Evolutionary conservation across 2,888 invertebrate genomes (phyloP).

Genomic region (Neoitamus cyanurus): DNA sequence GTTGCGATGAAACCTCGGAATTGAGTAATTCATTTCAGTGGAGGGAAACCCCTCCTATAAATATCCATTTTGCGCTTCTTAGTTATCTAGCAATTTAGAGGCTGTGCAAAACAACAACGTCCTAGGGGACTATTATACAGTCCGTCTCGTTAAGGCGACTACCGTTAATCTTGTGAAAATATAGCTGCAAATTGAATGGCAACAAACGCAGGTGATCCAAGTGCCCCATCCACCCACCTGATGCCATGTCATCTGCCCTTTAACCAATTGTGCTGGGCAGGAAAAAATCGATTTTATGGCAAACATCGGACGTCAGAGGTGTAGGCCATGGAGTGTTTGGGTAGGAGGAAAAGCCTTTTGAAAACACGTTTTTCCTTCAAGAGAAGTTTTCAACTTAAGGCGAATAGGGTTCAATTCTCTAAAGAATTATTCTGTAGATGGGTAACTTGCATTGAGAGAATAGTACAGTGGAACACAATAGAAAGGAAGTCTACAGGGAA

Average conservation of each 20-base stretch:
- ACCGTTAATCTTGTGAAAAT: neutral
- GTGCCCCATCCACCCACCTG: neutral
- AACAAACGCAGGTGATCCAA: neutral
- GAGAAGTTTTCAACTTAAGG: neutral
- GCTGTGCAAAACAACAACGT: neutral
- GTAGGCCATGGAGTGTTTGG: neutral
- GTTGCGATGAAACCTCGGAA: neutral
- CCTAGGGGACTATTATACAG: neutral
- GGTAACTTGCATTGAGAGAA: no score
- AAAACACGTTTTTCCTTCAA: neutral
- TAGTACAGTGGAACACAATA: neutral
- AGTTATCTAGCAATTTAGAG: neutral
- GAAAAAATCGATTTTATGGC: constrained; percentile 15
- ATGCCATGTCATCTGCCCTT: neutral
- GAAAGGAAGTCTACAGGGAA: neutral
- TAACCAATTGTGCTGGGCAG: neutral
- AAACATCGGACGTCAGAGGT: neutral
- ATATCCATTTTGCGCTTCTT: neutral
- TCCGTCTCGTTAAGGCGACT: neutral
- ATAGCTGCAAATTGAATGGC: neutral
- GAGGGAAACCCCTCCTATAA: neutral
- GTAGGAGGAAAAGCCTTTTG: neutral
- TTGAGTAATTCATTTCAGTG: no score
- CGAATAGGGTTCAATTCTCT: neutral
- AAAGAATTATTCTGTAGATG: neutral